Evolutionary conservation across 2,888 invertebrate genomes (phyloP).

Genomic region (Melipona beecheii): DNA sequence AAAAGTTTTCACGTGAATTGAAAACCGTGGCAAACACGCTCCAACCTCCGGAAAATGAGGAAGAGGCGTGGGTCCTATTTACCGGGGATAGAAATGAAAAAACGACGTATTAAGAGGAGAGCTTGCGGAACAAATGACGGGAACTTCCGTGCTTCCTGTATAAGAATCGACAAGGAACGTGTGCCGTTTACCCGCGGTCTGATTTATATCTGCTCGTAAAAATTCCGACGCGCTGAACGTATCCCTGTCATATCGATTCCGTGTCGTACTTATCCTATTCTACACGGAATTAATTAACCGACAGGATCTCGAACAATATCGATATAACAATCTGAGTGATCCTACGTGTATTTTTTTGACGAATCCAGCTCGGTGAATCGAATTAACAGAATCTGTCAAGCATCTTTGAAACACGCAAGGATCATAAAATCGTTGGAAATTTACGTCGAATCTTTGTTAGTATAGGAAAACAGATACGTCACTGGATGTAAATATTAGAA

Average conservation of each 20-base stretch:
- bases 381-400: constrained; percentile 7
- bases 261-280: constrained; percentile 12
- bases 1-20: background rate
- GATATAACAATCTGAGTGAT: constrained; percentile 7
- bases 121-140: constrained; percentile 44
- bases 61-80: constrained; percentile 15
- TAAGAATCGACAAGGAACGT: constrained; percentile 64
- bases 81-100: constrained; percentile 38
- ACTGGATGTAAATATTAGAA: too few relatives aligned
- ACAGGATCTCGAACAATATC: background rate
- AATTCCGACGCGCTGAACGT: constrained; percentile 44
- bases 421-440: constrained; percentile 29
- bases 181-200: constrained; percentile 48
- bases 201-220: constrained; percentile 64
- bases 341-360: background rate
- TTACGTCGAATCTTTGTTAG: constrained; percentile 4
- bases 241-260: constrained; percentile 60
- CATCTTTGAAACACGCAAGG: background rate
- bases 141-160: constrained; percentile 55
- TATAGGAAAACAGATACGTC: constrained; percentile 27
- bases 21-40: constrained; percentile 24
- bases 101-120: constrained; percentile 37
- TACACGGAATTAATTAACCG: constrained; percentile 31
- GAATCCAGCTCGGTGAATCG: background rate
- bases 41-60: background rate